Evolutionary conservation across 2,113 vertebrate genomes (phyloP).

Genomic region (Dendrocopos noguchii): DNA sequence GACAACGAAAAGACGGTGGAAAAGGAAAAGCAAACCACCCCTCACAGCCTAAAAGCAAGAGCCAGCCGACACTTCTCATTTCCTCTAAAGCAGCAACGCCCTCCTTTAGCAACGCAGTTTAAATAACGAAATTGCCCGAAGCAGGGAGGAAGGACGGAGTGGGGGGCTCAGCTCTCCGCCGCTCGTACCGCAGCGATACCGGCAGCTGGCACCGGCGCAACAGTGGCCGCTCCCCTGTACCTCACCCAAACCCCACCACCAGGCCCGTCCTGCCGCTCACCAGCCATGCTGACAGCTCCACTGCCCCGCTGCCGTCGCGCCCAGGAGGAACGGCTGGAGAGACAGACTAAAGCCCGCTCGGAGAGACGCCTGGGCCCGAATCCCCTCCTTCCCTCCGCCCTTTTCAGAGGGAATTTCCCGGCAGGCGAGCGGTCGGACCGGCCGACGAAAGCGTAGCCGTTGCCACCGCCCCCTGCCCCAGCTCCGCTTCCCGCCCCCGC

Average conservation of each 20-base stretch:
- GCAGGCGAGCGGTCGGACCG: neutral
- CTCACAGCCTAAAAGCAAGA: fast-evolving
- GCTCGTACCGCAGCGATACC: neutral
- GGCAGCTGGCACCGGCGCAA: neutral
- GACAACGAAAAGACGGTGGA: neutral
- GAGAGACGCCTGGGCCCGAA: neutral
- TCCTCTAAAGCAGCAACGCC: fast-evolving
- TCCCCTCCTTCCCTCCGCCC: neutral
- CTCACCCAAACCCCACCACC: neutral
- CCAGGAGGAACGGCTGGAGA: neutral
- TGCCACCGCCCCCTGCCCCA: too few relatives aligned
- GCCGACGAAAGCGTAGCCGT: neutral
- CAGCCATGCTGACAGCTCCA: slow-evolving; percentile 42
- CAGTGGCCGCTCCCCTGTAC: too few relatives aligned
- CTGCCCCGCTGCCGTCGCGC: neutral
- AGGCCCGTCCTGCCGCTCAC: neutral
- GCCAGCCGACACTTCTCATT: neutral
- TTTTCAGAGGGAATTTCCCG: slow-evolving; percentile 29
- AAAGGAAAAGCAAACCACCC: neutral
- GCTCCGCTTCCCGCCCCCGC: neutral
- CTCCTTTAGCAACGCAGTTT: fast-evolving
- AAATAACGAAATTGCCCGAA: too few relatives aligned
- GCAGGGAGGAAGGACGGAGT: neutral
- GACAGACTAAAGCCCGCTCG: neutral
- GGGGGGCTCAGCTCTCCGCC: neutral